These are phyloP conservation scores for Dasyornis broadbenti DNA, from an alignment of 2,113 vertebrate species.

Conservation along the genomic window DNA sequence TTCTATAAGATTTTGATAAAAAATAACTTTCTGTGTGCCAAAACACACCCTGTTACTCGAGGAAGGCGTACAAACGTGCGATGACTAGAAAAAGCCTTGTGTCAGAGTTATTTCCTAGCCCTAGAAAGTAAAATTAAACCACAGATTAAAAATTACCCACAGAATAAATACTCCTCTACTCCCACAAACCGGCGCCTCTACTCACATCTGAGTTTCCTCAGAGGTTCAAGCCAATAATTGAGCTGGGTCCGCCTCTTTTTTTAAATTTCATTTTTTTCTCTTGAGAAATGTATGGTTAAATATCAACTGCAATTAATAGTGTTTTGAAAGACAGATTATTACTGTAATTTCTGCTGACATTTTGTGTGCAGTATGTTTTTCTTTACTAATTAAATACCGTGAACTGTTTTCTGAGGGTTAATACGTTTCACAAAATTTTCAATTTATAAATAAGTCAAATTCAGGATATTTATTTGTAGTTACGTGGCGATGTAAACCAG, in stretches of 20 bases:
- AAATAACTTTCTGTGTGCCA: not conserved
- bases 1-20: not conserved
- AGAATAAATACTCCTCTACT: not conserved
- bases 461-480: not conserved
- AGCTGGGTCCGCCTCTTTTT: not conserved
- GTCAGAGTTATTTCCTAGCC: not conserved
- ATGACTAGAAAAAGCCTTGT: not conserved
- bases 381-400: conserved; percentile 11
- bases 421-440: not conserved
- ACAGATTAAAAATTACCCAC: not conserved
- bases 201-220: not conserved
- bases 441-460: conserved; percentile 1
- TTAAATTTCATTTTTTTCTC: not conserved
- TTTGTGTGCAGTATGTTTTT: not conserved
- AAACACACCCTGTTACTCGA: not conserved
- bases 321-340: conserved; percentile 15
- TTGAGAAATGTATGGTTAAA: not conserved
- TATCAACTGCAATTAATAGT: conserved; percentile 15
- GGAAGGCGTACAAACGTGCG: not conserved
- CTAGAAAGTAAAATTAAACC: not conserved
- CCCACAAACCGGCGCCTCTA: not conserved
- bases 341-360: conserved; percentile 24
- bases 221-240: not conserved
- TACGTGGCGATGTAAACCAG: not conserved
- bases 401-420: not conserved